Percentiles rank a stretch among this genome's conserved stretches.
Evolutionary conservation across 2,797 vertebrate species (phyloP).

Genomic region (Periophthalmus magnuspinnatus): DNA sequence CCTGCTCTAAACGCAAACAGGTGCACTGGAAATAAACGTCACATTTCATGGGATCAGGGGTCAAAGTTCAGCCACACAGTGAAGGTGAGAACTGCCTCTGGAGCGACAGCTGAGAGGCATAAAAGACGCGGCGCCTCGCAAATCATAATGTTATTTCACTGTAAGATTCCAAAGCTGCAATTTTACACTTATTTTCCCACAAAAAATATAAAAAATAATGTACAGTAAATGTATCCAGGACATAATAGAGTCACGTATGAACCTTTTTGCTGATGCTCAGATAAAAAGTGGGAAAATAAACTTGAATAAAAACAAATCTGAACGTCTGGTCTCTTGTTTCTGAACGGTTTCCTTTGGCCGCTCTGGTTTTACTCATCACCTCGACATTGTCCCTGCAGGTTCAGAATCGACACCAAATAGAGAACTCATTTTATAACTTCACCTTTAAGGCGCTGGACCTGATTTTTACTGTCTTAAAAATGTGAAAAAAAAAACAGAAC

Average conservation of each 20-base stretch:
- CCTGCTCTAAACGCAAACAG: slow-evolving; percentile 1
- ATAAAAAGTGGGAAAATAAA: background rate
- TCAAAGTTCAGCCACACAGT: background rate
- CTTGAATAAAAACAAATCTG: too few species aligned
- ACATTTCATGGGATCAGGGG: background rate
- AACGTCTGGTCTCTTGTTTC: too few species aligned
- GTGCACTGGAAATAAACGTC: background rate
- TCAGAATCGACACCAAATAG: background rate
- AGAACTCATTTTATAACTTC: background rate
- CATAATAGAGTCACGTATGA: background rate
- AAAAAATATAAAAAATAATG: background rate
- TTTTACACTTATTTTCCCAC: background rate
- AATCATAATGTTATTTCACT: background rate
- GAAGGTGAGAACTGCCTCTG: background rate
- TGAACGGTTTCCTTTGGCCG: background rate
- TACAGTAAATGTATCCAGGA: background rate
- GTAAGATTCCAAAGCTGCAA: background rate
- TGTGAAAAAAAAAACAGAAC: too few species aligned
- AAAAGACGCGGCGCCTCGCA: background rate
- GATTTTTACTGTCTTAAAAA: too few species aligned
- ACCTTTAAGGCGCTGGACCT: too few species aligned
- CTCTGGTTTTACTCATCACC: background rate
- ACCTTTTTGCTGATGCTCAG: background rate
- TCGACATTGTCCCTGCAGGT: background rate
- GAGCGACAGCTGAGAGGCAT: background rate